phyloP scores from a whole-genome alignment of 2,797 vertebrate species.

The Hydrophis major region DNA sequence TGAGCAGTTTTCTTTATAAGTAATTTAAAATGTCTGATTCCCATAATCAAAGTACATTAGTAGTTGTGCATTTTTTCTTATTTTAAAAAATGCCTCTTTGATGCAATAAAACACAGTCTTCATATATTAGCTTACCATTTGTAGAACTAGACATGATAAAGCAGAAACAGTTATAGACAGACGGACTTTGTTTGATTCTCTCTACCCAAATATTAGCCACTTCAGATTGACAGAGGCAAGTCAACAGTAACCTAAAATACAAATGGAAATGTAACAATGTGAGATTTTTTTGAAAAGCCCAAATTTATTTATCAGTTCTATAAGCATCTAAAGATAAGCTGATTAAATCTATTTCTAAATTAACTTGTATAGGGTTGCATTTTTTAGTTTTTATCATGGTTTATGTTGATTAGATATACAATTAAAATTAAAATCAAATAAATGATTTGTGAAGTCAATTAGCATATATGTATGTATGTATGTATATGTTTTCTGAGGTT shows the following conservation, averaged over 20 bases:
- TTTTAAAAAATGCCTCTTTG: background rate
- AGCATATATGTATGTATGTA: too few relatives aligned
- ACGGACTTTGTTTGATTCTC: slow-evolving; percentile 78
- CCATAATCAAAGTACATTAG: background rate
- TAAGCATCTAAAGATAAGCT: background rate
- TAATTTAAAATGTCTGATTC: background rate
- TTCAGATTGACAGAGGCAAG: slow-evolving; percentile 87
- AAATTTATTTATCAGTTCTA: background rate
- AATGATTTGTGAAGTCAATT: background rate
- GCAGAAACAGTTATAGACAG: slow-evolving; percentile 80
- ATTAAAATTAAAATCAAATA: background rate
- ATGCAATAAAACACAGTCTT: background rate
- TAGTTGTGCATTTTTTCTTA: background rate
- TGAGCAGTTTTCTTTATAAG: background rate
- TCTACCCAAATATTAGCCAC: slow-evolving; percentile 86
- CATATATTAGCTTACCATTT: slow-evolving; percentile 75
- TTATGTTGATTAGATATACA: background rate
- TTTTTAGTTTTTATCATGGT: background rate
- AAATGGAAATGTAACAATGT: slow-evolving; percentile 35
- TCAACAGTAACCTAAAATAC: slow-evolving; percentile 84
- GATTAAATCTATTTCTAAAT: background rate
- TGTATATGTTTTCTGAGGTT: too few relatives aligned
- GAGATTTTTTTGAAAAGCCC: background rate
- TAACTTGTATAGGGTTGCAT: background rate
- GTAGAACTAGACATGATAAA: slow-evolving; percentile 98